Base-by-base conservation (phyloP, 2,113 vertebrate genomes). In the Leptobrachium leishanense region DNA sequence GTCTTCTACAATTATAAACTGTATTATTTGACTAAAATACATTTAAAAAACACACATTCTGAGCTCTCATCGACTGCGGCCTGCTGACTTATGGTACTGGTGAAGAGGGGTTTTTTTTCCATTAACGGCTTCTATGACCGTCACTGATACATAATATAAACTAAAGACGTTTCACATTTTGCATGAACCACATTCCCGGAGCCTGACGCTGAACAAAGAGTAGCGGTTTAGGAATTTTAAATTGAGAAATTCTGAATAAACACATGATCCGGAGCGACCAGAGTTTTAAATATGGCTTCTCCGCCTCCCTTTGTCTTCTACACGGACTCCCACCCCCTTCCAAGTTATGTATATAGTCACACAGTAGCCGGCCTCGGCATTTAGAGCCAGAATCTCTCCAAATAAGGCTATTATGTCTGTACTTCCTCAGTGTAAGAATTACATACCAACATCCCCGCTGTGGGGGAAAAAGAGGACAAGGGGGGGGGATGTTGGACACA, bases 331-430 rank as follows among this genome's bases (percentile, higher is more conserved):
- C 57, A 4, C 53, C 6, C 55, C 76, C 68, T 57, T 8, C 15
- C 41, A 31, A 53, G 8, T 63, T 50, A 42, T 72, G 55, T 62
- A 62, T 68, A 77, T 42, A 78, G 63, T 64, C 57, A 78, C 57
- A 71, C 76, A 53, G 76, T 53, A 46, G 55, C 41, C 63, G 54
- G 67, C 68, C 43, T 71, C 71, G 54, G 55, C 20, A 71, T 78
- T 55, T 70, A 54, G 9, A 73, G 81, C 72, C 7, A 54, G 42
- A 73, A 75, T n/a, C 69, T 72, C 72, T 42, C 82, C 74, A 72
- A 83, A 83, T 80, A 83, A 67, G 77, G 82, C 46, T 75, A 68
- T 73, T 54, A 39, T 20, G 73, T 67, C 77, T 75, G 64, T 31
- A 40, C 59, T 63, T 66, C 75, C 67, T 66, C 46, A 12, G 67